Percentiles rank a stretch among this genome's conserved stretches.
These are phyloP conservation scores for Drosophila lacteicornis DNA, from an alignment of 1,140 invertebrate species.

Conservation along the genomic window DNA sequence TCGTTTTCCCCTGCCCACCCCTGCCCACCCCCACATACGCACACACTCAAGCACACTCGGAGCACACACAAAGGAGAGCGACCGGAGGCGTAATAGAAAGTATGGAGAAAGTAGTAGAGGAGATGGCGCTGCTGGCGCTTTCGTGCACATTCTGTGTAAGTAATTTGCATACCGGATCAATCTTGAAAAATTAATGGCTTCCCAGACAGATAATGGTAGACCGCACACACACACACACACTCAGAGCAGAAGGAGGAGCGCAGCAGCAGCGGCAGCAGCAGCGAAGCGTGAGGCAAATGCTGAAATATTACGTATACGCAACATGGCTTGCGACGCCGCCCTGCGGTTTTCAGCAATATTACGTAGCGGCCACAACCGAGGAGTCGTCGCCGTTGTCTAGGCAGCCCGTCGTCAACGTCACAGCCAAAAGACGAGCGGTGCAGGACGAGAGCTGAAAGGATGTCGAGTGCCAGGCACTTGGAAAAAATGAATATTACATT, in stretches of 20 bases:
- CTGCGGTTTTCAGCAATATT: constrained; percentile 78
- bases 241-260: constrained; percentile 20
- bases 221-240: constrained; percentile 67
- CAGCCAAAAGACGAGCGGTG: constrained; percentile 46
- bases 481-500: constrained; percentile 4
- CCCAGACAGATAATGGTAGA: constrained; percentile 84
- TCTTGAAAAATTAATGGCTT: constrained; percentile 84
- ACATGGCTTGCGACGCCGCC: constrained; percentile 45
- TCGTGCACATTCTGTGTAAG: constrained; percentile 81
- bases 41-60: constrained; percentile 5
- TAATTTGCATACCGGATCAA: constrained; percentile 84
- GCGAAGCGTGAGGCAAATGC: constrained; percentile 77
- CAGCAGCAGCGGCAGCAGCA: constrained; percentile 49
- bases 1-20: neutral
- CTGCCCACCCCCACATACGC: neutral
- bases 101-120: constrained; percentile 64
- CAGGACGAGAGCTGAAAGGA: constrained; percentile 19
- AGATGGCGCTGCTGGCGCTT: constrained; percentile 70
- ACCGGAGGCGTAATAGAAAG: constrained; percentile 63
- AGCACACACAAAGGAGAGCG: constrained; percentile 19
- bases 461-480: constrained; percentile 59
- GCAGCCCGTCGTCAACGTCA: constrained; percentile 64
- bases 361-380: constrained; percentile 71
- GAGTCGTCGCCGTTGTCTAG: constrained; percentile 45
- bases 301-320: constrained; percentile 83